Evolutionary conservation across 1,140 invertebrate genomes (phyloP).

Genomic region (Drosophila orena): DNA sequence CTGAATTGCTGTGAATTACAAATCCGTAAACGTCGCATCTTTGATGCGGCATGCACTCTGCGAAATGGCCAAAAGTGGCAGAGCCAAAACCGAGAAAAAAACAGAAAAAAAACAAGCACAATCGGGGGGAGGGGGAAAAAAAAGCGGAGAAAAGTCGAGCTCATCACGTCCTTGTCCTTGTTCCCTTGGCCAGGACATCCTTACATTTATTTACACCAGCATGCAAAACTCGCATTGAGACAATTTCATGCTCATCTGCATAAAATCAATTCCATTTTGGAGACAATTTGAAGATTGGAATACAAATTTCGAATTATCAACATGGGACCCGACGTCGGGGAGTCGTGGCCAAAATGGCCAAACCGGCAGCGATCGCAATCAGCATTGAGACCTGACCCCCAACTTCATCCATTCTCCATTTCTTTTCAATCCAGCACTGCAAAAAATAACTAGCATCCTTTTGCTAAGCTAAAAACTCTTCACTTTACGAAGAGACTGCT

Average conservation of each 20-base stretch:
- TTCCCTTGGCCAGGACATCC: slow-evolving; percentile 21
- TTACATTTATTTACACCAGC: slow-evolving; percentile 81
- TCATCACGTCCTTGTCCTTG: slow-evolving; percentile 59
- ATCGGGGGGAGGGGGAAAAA: background rate
- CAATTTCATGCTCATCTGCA: slow-evolving; percentile 85
- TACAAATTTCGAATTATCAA: slow-evolving; percentile 85
- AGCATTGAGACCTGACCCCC: slow-evolving; percentile 66
- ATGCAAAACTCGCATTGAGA: slow-evolving; percentile 79
- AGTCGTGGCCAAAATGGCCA: slow-evolving; percentile 60
- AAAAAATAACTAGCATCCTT: background rate
- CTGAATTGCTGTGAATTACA: slow-evolving; percentile 55
- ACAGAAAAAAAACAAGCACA: slow-evolving; percentile 6
- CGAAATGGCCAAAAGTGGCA: slow-evolving; percentile 25
- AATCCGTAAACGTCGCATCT: slow-evolving; percentile 55
- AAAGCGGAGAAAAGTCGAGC: slow-evolving; percentile 14
- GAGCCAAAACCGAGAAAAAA: background rate
- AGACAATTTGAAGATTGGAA: slow-evolving; percentile 85
- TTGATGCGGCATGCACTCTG: slow-evolving; percentile 46
- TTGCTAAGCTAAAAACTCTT: too few relatives aligned
- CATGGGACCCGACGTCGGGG: slow-evolving; percentile 58
- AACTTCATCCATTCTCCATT: slow-evolving; percentile 3
- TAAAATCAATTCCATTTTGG: slow-evolving; percentile 85
- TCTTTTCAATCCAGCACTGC: slow-evolving; percentile 27
- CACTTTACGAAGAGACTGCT: too few relatives aligned
- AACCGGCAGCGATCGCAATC: slow-evolving; percentile 71